These are phyloP conservation scores for Neotoxoptera formosana DNA, from an alignment of 1,140 invertebrate genomes.

Conservation along the genomic window DNA sequence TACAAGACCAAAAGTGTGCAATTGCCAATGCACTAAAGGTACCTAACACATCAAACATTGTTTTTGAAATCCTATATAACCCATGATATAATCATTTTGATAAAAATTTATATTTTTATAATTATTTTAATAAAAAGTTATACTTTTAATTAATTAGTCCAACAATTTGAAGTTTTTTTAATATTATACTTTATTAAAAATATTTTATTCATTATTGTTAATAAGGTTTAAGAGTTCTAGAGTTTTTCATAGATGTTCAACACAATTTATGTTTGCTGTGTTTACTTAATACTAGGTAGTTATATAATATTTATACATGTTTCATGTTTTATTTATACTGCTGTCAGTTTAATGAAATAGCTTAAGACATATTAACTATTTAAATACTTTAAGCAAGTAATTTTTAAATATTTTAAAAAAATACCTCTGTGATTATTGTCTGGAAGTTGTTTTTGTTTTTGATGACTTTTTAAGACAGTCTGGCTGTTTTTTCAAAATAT, in stretches of 20 bases:
- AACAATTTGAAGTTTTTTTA: background rate
- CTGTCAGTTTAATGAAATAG: background rate
- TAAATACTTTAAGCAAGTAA: too few species aligned
- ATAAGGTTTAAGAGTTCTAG: background rate
- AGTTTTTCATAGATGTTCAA: background rate
- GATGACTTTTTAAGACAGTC: too few species aligned
- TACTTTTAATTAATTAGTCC: background rate
- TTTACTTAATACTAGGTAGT: background rate
- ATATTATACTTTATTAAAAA: background rate
- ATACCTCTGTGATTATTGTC: too few species aligned
- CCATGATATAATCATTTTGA: background rate
- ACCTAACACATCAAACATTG: background rate
- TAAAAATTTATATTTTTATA: background rate
- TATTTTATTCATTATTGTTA: background rate
- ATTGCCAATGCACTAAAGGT: constrained; percentile 50
- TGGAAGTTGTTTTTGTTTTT: too few species aligned
- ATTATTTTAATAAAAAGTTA: background rate
- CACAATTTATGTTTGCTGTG: background rate
- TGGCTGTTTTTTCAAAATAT: too few species aligned
- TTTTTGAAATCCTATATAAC: background rate
- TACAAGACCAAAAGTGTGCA: constrained; percentile 44
- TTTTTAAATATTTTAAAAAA: too few species aligned
- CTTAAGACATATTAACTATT: too few species aligned
- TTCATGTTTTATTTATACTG: background rate
- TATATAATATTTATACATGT: too few species aligned